Evolutionary conservation across 2,797 vertebrate genomes (phyloP).

Genomic region (Poecilia picta): DNA sequence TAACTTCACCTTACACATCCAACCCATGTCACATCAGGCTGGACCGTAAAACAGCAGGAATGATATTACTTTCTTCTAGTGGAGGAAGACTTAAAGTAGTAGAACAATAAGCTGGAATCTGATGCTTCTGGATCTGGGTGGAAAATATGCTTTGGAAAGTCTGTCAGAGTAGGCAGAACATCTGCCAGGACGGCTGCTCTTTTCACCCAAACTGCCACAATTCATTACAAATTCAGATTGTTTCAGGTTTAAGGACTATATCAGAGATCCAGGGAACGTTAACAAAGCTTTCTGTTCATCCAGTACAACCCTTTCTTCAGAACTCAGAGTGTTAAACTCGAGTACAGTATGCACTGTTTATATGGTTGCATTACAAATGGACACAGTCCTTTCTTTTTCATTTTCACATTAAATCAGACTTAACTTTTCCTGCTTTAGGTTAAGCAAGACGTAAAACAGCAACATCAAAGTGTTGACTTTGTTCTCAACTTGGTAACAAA

Average conservation of each 20-base stretch:
- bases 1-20: slow-evolving; percentile 44
- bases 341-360: not conserved
- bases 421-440: too few species aligned
- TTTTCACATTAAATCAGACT: too few species aligned
- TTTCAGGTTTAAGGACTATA: not conserved
- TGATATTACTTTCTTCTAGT: slow-evolving; percentile 13
- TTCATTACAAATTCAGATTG: not conserved
- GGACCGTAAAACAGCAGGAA: slow-evolving; percentile 4
- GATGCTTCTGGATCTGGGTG: slow-evolving; percentile 25
- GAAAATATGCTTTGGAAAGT: slow-evolving; percentile 1
- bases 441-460: too few species aligned
- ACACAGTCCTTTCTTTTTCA: not conserved
- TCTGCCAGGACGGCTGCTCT: not conserved
- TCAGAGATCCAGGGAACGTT: not conserved
- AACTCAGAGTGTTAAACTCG: not conserved
- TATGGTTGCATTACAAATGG: not conserved
- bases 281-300: not conserved
- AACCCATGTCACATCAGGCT: slow-evolving; percentile 20
- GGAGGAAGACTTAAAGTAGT: not conserved
- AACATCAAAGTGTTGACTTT: not conserved
- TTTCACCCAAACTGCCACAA: not conserved
- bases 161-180: not conserved
- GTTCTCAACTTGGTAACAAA: not conserved
- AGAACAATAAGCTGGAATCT: slow-evolving; percentile 13
- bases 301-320: not conserved